Conservation (phyloP, 2,888 invertebrate genomes). For the Standfussiana lucernea region DNA sequence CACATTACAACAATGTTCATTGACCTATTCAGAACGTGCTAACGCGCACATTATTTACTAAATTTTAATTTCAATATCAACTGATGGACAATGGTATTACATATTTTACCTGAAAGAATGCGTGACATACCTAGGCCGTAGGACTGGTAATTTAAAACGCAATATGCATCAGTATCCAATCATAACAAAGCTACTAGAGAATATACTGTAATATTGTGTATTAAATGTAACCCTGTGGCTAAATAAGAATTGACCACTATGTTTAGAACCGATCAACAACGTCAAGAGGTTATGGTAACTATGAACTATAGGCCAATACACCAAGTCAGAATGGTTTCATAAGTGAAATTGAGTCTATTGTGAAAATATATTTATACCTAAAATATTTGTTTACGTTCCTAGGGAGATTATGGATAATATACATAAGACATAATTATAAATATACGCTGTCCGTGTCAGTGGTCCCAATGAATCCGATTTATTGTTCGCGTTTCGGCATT, state of each 20-base stretch:
- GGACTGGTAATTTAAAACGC: slow-evolving; percentile 25
- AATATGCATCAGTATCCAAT: slow-evolving; percentile 28
- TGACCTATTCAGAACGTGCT: slow-evolving; percentile 67
- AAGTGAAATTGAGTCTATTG: slow-evolving; percentile 64
- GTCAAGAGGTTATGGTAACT: slow-evolving; percentile 44
- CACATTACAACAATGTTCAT: slow-evolving; percentile 79
- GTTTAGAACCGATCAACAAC: slow-evolving; percentile 41
- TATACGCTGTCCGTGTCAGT: slow-evolving; percentile 55
- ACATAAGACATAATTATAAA: slow-evolving; percentile 62
- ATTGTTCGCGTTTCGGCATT: slow-evolving; percentile 63
- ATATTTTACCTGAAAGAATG: slow-evolving; percentile 28
- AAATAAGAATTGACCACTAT: slow-evolving; percentile 15
- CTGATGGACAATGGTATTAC: slow-evolving; percentile 47
- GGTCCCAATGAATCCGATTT: slow-evolving; percentile 70
- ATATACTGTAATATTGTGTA: slow-evolving; percentile 27
- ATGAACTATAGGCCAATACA: slow-evolving; percentile 67
- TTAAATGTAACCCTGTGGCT: slow-evolving; percentile 38
- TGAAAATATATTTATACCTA: slow-evolving; percentile 77
- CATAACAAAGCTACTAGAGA: slow-evolving; percentile 10
- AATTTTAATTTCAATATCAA: slow-evolving; percentile 40
- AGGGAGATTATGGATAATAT: slow-evolving; percentile 45
- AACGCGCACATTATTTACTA: slow-evolving; percentile 65
- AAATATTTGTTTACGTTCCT: slow-evolving; percentile 71
- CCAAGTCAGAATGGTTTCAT: slow-evolving; percentile 41
- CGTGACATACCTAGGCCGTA: slow-evolving; percentile 58